phyloP scores from a whole-genome alignment of 1,140 invertebrate species.

The Drosophila suzukii region DNA sequence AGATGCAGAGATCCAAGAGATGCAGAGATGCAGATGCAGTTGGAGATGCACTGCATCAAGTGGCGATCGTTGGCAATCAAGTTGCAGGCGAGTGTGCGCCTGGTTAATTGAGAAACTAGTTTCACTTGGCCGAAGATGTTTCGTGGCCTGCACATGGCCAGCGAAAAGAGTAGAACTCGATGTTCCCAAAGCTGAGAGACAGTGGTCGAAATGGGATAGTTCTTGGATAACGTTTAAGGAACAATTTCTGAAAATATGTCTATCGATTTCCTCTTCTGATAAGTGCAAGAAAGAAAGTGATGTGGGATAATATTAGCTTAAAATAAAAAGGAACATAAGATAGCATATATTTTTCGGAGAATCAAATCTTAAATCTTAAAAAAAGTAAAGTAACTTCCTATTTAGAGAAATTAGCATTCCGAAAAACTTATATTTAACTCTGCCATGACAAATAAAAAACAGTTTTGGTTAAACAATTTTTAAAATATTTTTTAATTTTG shows the following conservation, averaged over 20 bases:
- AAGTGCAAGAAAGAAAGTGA: too few species aligned
- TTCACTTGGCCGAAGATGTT: conserved; percentile 48
- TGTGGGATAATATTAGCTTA: not conserved
- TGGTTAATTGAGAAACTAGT: conserved; percentile 80
- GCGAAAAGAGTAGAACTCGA: conserved; percentile 22
- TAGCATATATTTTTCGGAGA: too few species aligned
- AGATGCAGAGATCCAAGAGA: conserved; percentile 24
- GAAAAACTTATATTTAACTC: too few species aligned
- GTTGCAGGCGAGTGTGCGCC: conserved; percentile 41
- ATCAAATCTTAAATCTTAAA: too few species aligned
- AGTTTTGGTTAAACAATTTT: too few species aligned
- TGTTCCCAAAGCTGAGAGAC: conserved; percentile 19
- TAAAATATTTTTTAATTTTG: too few species aligned
- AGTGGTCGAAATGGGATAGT: conserved; percentile 13
- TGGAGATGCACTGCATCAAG: conserved; percentile 33
- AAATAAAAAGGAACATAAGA: too few species aligned
- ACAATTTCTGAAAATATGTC: too few species aligned
- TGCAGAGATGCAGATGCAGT: conserved; percentile 43
- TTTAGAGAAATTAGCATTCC: too few species aligned
- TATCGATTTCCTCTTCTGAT: not conserved
- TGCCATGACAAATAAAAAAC: too few species aligned
- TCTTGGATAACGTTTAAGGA: too few species aligned
- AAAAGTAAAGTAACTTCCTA: too few species aligned
- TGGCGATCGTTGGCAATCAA: conserved; percentile 40
- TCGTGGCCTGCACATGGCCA: conserved; percentile 22